Base-by-base conservation (phyloP, 2,113 vertebrate species). In the Campylomormyrus numenius region DNA sequence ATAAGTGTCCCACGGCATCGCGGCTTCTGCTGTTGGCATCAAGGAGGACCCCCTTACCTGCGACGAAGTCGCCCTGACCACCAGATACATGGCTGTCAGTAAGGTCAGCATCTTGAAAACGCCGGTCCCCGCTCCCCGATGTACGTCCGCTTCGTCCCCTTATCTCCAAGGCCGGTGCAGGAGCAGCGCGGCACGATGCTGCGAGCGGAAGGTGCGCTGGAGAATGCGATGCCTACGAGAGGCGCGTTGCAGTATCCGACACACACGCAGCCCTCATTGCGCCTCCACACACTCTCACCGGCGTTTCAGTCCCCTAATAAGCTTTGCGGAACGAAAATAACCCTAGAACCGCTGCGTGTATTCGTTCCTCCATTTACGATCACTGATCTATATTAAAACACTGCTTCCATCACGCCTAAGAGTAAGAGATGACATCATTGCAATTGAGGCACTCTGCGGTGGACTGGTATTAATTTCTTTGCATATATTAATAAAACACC, bases 41-140 rank as follows among this genome's bases (percentile, higher is more conserved):
- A 77, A 50, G 70, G 58, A 91, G 89, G 90, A 85, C 84, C 58
- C 89, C 90, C 95, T 96, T 94, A 96, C 96, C 95, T 93, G 93
- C 48, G 94, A 91, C 77, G 93, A 94, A 24, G 94, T 90, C 50
- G 95, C 92, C 91, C 93, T 93, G 58, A 94, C 93, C 94, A 96
- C 93, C 93, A 96, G 89, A 48, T 96, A 96, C 95, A 96, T 95
- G 83, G 95, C 95, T 1, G 96, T 94, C 91, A 96, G 89, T 89
- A 96, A 66, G 24, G 95, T 96, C 92, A 96, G 83, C 96, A 96
- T 96, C 77, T 90, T 84, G 70, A 56, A 62, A 74, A 49, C 83
- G 4, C 46, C 93, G 86, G 17, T 87, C 80, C 42, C 87, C 84
- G 89, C 80, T 48, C 90, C 39, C 27, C 17, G 4, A 42, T n/a